Conservation (phyloP, 2,888 invertebrate genomes). For the Chirona hameri region DNA sequence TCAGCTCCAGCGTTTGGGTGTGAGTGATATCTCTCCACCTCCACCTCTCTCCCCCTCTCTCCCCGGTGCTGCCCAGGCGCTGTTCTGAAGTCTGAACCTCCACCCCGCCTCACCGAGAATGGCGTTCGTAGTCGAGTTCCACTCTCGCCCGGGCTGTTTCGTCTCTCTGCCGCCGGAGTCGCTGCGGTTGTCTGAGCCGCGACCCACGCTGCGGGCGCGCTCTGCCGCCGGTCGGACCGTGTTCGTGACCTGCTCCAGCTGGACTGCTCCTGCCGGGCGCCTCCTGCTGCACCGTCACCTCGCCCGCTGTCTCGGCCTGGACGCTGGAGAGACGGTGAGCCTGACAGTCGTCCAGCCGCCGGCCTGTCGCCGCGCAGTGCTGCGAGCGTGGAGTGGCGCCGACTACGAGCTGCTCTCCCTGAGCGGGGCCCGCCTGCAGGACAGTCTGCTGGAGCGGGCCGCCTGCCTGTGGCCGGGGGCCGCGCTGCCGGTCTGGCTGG, state of each 20-base stretch:
- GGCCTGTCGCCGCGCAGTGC: background rate
- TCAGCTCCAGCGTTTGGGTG: too few relatives aligned
- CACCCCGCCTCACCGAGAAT: background rate
- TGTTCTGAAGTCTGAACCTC: too few relatives aligned
- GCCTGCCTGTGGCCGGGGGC: slow-evolving; percentile 23
- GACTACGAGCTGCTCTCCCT: background rate
- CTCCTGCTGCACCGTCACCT: background rate
- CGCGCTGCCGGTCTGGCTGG: slow-evolving; percentile 25
- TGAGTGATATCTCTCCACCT: too few relatives aligned
- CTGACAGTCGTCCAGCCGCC: background rate
- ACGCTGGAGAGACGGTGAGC: background rate
- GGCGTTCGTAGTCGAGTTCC: background rate
- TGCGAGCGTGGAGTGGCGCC: background rate
- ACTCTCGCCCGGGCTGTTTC: background rate
- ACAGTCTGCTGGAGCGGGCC: background rate
- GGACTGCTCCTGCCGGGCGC: background rate
- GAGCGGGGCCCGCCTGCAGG: background rate
- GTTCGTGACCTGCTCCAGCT: background rate
- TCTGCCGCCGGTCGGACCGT: background rate
- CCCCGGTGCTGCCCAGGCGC: too few relatives aligned
- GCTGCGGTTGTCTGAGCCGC: background rate
- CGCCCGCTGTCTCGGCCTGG: background rate
- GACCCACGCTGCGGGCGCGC: background rate
- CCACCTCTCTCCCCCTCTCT: too few relatives aligned
- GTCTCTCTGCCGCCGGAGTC: background rate